Percentiles rank a stretch among this genome's conserved stretches.
Conservation (phyloP, 2,797 vertebrate genomes). For the Cyprinella venusta region DNA sequence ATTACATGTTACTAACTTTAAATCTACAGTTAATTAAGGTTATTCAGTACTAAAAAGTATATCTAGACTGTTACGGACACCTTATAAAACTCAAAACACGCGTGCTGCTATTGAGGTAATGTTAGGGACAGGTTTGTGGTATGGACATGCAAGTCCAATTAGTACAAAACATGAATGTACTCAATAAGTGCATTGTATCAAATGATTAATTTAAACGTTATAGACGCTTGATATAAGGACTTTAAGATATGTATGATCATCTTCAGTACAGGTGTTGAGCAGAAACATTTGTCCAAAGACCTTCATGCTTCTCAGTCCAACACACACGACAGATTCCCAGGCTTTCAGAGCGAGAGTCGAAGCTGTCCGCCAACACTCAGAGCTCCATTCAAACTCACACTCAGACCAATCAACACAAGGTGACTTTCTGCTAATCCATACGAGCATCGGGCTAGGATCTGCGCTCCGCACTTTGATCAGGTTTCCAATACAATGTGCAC, state of each 20-base stretch:
- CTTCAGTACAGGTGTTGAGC: not conserved
- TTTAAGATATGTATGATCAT: not conserved
- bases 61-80: not conserved
- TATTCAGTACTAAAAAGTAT: not conserved
- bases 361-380: slow-evolving; percentile 64
- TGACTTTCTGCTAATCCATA: slow-evolving; percentile 85
- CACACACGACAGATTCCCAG: not conserved
- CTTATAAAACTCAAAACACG: not conserved
- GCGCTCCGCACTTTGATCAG: slow-evolving; percentile 81
- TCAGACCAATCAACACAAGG: slow-evolving; percentile 80
- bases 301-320: not conserved
- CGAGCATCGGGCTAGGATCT: slow-evolving; percentile 80
- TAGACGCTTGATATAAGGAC: not conserved
- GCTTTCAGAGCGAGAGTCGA: slow-evolving; percentile 9
- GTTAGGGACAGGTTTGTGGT: not conserved
- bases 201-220: not conserved
- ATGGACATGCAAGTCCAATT: not conserved
- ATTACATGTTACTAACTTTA: no score
- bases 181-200: not conserved
- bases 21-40: not conserved
- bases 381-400: slow-evolving; percentile 72
- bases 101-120: not conserved
- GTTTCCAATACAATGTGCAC: slow-evolving; percentile 75
- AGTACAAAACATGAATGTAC: no score
- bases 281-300: slow-evolving; percentile 3